Base-by-base conservation (phyloP, 2,888 invertebrate genomes). In the Chromoteleia sp. region DNA sequence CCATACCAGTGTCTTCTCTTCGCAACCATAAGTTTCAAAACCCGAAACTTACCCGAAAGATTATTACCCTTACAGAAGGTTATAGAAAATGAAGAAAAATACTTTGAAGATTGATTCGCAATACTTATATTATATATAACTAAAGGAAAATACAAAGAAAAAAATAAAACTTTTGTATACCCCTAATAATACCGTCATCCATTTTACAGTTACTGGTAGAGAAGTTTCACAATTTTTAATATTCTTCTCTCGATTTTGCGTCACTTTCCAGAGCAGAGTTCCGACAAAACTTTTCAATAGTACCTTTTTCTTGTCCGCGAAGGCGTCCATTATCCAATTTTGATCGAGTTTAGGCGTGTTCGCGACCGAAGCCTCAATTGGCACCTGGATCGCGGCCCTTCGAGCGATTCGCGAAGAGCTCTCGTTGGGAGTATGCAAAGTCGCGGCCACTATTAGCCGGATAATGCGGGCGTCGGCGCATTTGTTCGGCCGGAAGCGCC, bases 401-500 rank as follows among this genome's bases (percentile, higher is more conserved):
- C 15, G 5, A 14, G 43, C 43, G 8, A 19, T n/a, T n/a, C n/a
- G n/a, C 33, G 33, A 48, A 63, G 21, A 19, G 12, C 43, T 65
- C 50, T 12, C 50, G 45, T 10, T 50, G 30, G 10, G 45, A 25
- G 58, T 59, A 30, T 59, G 59, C 71, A 71, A 71, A 71, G 41
- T 56, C 58, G 67, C 52, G 33, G 58, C 21, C 41, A 48, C 25
- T 48, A 58, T 43, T 76, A 68, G 41, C 50, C 30, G 14, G 25
- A 41, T 45, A 45, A 54, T 45, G 56, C 45, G 39, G 21, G 68
- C 48, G 36, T 59, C 65, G 71, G 65, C 71, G 78, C 43, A 59
- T 73, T 67, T 73, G 79, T 68, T 54, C 52, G 54, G 33, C 68
- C 75, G 75, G 81, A 76, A 81, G 71, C 54, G 65, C 54, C 83